Evolutionary conservation across 2,797 vertebrate genomes (phyloP), one percentile per base, ranked within the genome.

Genomic region (Anguilla pacifica): DNA sequence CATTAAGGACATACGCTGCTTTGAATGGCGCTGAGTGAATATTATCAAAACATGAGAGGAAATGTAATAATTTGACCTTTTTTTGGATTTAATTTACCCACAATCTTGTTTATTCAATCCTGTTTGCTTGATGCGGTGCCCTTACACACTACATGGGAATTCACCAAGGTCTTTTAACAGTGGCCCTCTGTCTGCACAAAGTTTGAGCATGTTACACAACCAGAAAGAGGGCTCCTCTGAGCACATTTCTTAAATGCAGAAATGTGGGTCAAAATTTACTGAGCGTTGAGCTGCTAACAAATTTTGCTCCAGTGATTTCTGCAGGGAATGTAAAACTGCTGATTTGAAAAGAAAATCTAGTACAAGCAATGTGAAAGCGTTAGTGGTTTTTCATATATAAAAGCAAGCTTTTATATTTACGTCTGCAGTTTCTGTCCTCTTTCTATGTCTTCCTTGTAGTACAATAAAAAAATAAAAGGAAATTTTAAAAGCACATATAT

Each of bases 11-110:
- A 11, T n/a, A 2, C 11, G 31, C 31, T 7, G 55, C 59, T 72
- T 72, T 59, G 61, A 86, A 77, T 83, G 77, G 61, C 79, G 70
- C 83, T 55, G 85, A 86, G 59, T 83, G 22, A 35, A 22, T 61
- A 81, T 88, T 51, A 86, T 85, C 81, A 72, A 88, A 88, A 86
- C 70, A 67, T 86, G 49, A 74, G 70, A 86, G 85, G 79, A 88
- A 77, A 88, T 86, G 85, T 88, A 82, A 88, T 59, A 70, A 88
- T 88, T 83, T 88, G 88, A 88, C 88, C 88, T 88, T 49, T 88
- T 46, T 46, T 46, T 46, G 88, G 46, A 85, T 70, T 81, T 81
- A 61, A 86, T 83, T 88, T 83, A 79, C 88, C 74, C 77, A 82
- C 51, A 74, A 83, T 86, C 70, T 77, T 28, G 31, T n/a, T 70